Conservation (phyloP, 2,888 invertebrate genomes). For the Drosophila borealis region DNA sequence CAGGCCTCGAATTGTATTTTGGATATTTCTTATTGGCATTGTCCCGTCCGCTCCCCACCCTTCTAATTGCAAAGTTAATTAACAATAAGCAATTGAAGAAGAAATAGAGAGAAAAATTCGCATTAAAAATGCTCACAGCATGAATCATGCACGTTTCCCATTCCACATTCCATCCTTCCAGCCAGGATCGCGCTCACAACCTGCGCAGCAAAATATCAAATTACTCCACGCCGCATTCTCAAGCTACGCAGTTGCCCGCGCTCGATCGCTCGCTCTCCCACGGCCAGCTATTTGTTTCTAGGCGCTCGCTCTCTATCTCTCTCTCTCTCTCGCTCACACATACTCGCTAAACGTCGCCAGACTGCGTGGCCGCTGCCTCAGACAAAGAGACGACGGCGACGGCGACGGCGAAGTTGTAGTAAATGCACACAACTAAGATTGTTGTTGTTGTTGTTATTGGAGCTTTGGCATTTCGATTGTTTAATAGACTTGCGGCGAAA, state of each 20-base stretch:
- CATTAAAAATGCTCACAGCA: slow-evolving; percentile 52
- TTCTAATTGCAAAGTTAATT: slow-evolving; percentile 76
- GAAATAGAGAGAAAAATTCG: slow-evolving; percentile 43
- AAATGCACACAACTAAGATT: slow-evolving; percentile 11
- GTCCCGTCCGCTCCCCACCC: slow-evolving; percentile 2
- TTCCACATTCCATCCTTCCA: slow-evolving; percentile 8
- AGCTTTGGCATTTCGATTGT: slow-evolving; percentile 67
- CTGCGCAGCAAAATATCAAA: slow-evolving; percentile 66
- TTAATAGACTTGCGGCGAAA: slow-evolving; percentile 52
- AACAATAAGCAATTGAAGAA: slow-evolving; percentile 61
- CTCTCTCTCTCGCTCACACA: slow-evolving; percentile 30
- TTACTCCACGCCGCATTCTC: slow-evolving; percentile 61
- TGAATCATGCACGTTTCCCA: slow-evolving; percentile 60
- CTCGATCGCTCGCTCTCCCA: slow-evolving; percentile 25
- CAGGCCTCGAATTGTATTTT: slow-evolving; percentile 44
- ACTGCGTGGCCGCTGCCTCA: slow-evolving; percentile 64
- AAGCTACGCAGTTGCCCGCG: slow-evolving; percentile 53
- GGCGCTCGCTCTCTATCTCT: slow-evolving; percentile 31
- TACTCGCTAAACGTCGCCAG: slow-evolving; percentile 29
- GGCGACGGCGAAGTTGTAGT: slow-evolving; percentile 3
- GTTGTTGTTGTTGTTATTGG: slow-evolving; percentile 23
- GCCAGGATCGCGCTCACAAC: slow-evolving; percentile 39
- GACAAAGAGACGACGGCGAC: slow-evolving; percentile 44
- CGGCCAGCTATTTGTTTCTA: slow-evolving; percentile 1
- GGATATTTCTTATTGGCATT: slow-evolving; percentile 44